Percentiles rank a stretch among this genome's conserved stretches.
Evolutionary conservation across 53 echinoderm and acorn worm genomes (phyloP).

Genomic region (Arbacia lixula): DNA sequence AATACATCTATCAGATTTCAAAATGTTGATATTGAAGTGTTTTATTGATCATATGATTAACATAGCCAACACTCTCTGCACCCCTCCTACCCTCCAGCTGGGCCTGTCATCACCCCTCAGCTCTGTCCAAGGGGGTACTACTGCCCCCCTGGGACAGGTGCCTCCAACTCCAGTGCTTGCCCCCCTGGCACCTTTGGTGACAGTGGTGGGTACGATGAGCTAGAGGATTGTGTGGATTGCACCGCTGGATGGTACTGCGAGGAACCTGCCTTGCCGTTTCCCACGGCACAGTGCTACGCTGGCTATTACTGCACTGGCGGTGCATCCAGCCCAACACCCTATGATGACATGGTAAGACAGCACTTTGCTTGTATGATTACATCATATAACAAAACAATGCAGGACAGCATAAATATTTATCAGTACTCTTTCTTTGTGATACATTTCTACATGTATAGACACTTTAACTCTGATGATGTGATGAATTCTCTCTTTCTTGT

Average conservation of each 20-base stretch:
- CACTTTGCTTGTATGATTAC: no score
- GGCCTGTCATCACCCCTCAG: slow-evolving; percentile 76
- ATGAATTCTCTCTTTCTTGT: background rate
- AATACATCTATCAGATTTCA: no score
- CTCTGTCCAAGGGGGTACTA: slow-evolving; percentile 92
- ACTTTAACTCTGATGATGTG: background rate
- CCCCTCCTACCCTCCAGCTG: slow-evolving; percentile 54
- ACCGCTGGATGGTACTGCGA: slow-evolving; percentile 90
- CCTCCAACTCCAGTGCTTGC: slow-evolving; percentile 76
- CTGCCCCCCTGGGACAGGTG: slow-evolving; percentile 88
- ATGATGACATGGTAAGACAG: slow-evolving; percentile 90
- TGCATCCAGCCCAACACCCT: slow-evolving; percentile 87
- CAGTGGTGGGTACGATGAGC: slow-evolving; percentile 58
- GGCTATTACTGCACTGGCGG: slow-evolving; percentile 95
- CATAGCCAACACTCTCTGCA: no score
- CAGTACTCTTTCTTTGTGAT: no score
- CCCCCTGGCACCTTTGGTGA: slow-evolving; percentile 91
- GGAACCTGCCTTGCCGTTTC: slow-evolving; percentile 76
- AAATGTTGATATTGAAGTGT: no score
- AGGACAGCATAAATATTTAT: no score
- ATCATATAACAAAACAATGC: background rate
- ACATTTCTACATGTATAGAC: background rate
- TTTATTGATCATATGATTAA: no score
- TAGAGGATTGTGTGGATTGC: slow-evolving; percentile 80
- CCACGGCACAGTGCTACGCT: slow-evolving; percentile 91